Conservation (phyloP, 2,113 vertebrate species). For the Epinephelus moara region DNA sequence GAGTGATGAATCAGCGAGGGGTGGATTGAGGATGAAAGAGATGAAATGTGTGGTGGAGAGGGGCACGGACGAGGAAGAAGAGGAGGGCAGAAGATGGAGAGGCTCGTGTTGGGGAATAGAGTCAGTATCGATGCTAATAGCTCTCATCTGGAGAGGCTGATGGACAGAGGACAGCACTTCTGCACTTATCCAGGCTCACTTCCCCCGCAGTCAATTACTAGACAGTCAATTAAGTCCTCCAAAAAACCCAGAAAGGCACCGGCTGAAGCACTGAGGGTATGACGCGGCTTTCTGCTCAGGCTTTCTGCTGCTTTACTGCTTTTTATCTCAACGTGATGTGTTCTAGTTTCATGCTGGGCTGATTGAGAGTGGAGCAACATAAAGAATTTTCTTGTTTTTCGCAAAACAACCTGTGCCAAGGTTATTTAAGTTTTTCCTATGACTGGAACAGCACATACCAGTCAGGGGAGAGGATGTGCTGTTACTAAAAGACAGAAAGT, state of each 20-base stretch:
- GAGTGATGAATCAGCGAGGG: conserved; percentile 49
- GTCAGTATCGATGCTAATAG: conserved; percentile 71
- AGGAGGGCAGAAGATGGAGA: conserved; percentile 58
- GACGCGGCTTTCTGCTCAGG: conserved; percentile 24
- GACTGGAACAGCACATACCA: conserved; percentile 14
- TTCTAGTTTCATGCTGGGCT: conserved; percentile 15
- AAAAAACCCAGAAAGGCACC: conserved; percentile 31
- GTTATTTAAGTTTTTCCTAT: conserved; percentile 28
- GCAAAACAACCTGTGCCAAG: conserved; percentile 32
- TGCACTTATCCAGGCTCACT: conserved; percentile 74
- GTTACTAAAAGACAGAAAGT: not conserved
- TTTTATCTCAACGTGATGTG: conserved; percentile 39
- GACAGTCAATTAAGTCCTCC: conserved; percentile 82
- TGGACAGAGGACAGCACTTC: conserved; percentile 79
- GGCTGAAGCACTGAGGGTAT: conserved; percentile 32
- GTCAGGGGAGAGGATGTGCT: not conserved
- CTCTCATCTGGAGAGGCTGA: conserved; percentile 82
- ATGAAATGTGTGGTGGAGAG: conserved; percentile 44
- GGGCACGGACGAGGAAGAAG: conserved; percentile 36
- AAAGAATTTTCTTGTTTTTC: conserved; percentile 32
- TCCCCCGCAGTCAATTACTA: conserved; percentile 78
- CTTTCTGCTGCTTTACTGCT: conserved; percentile 26
- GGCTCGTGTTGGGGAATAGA: conserved; percentile 51
- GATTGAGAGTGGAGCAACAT: conserved; percentile 18
- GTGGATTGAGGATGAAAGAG: conserved; percentile 43